Evolutionary conservation across 2,113 vertebrate genomes (phyloP).

Genomic region (Nyctibius bracteatus): DNA sequence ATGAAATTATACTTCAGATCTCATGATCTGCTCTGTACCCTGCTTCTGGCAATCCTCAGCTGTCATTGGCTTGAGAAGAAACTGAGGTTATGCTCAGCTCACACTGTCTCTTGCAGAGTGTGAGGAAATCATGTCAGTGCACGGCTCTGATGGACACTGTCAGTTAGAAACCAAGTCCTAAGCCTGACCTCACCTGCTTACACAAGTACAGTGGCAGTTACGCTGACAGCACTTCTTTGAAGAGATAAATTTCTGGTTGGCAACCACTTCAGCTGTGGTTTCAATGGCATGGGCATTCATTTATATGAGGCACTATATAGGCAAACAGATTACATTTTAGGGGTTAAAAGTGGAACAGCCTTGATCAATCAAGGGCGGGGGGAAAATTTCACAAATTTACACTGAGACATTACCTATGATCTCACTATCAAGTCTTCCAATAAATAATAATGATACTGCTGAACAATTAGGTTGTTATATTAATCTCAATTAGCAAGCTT

Average conservation of each 20-base stretch:
- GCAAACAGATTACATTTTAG: not conserved
- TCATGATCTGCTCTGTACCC: not conserved
- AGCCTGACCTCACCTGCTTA: not conserved
- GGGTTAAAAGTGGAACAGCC: not conserved
- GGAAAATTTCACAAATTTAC: not conserved
- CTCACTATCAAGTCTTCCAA: not conserved
- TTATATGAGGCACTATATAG: not conserved
- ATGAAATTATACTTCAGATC: not conserved
- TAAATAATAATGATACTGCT: not conserved
- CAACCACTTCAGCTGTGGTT: not conserved
- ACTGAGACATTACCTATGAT: not conserved
- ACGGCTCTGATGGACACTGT: not conserved
- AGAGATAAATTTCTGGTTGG: not conserved
- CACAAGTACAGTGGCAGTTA: not conserved
- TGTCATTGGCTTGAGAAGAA: not conserved
- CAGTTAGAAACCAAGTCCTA: not conserved
- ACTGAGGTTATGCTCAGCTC: not conserved
- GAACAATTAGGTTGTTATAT: not conserved
- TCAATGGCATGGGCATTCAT: not conserved
- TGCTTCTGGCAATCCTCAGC: not conserved
- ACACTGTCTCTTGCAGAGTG: not conserved
- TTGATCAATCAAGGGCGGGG: not conserved
- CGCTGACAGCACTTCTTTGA: not conserved
- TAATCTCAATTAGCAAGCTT: not conserved
- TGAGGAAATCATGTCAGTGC: not conserved